Evolutionary conservation across 1,140 invertebrate species (phyloP), one percentile per base, ranked within the genome.

Genomic region (Arion vulgaris): DNA sequence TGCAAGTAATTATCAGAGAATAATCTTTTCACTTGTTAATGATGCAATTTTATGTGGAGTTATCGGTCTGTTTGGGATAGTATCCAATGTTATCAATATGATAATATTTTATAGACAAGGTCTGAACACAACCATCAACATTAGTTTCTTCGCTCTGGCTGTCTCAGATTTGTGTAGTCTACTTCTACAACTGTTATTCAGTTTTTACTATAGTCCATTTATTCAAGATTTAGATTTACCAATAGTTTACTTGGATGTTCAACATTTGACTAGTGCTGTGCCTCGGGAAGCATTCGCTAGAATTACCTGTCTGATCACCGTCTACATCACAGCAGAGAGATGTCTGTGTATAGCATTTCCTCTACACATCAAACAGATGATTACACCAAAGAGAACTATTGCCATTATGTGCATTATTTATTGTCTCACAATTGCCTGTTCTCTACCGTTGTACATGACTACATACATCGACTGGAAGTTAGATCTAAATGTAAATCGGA

Each of bases 321-420:
- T 71, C 4, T 32, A 71, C 32, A 23, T 36, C 9, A 71, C 68
- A 17, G n/a, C 32, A 5, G 68, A 71, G 32, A 32, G 68, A 36
- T 71, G 68, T 71, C n/a, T 71, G 32, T 71, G 68, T 23, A 71
- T 71, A 34, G 68, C n/a, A 1, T 39, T 71, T 17, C 68, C n/a
- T 71, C 23, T 71, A 39, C 4, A 71, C 4, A 26, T 71, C 68
- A 71, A 71, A 71, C 32, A 39, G 15, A 71, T 71, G 2, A 71
- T 71, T 4, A 71, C 68, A 9, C 9, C 68, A 2, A 71, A 2
- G 23, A 34, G 68, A 39, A 71, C 68, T 32, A 36, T 28, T 11
- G 2, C 34, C 5, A 23, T 32, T 17, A 71, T 71, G 38, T 5
- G 15, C 34, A 34, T 4, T 71, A 71, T 71, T 15, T 71, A 71